A percentile compares a stretch with the other conserved stretches of the same genome.
These are phyloP conservation scores for Heliconius aoede DNA, from an alignment of 2,888 invertebrate genomes.

Conservation along the genomic window DNA sequence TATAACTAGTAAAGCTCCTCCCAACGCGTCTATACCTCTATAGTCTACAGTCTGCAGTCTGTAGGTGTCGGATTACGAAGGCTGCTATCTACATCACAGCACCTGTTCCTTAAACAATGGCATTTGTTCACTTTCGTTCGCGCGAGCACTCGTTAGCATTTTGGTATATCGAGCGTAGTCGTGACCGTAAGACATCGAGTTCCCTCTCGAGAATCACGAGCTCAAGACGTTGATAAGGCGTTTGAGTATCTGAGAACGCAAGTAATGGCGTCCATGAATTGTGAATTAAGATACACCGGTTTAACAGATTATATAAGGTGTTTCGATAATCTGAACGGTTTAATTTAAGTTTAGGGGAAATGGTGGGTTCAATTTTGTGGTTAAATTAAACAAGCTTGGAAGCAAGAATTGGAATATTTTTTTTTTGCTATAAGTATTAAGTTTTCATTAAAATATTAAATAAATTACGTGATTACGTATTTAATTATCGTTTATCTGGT, in stretches of 20 bases:
- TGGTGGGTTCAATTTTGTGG: background rate
- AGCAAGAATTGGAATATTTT: no score
- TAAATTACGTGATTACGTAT: no score
- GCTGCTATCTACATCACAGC: constrained; percentile 57
- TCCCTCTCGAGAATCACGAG: constrained; percentile 76
- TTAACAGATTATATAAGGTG: constrained; percentile 38
- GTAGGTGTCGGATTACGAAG: constrained; percentile 56
- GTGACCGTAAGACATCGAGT: constrained; percentile 68
- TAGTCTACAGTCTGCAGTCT: constrained; percentile 50
- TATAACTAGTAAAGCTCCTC: constrained; percentile 27
- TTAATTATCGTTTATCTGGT: no score
- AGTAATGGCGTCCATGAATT: constrained; percentile 45
- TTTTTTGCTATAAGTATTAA: no score
- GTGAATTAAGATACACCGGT: constrained; percentile 42
- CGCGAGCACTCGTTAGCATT: constrained; percentile 71
- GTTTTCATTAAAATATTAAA: background rate
- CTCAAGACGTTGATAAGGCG: constrained; percentile 46
- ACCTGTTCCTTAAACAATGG: constrained; percentile 74
- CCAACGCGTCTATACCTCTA: constrained; percentile 38
- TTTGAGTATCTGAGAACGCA: constrained; percentile 42
- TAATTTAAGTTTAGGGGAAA: constrained; percentile 23
- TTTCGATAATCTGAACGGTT: constrained; percentile 32
- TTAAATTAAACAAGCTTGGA: background rate
- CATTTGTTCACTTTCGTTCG: constrained; percentile 71
- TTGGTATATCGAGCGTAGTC: constrained; percentile 71